These are phyloP conservation scores for Philotrypesis tridentata DNA, from an alignment of 1,140 invertebrate genomes.

Conservation along the genomic window DNA sequence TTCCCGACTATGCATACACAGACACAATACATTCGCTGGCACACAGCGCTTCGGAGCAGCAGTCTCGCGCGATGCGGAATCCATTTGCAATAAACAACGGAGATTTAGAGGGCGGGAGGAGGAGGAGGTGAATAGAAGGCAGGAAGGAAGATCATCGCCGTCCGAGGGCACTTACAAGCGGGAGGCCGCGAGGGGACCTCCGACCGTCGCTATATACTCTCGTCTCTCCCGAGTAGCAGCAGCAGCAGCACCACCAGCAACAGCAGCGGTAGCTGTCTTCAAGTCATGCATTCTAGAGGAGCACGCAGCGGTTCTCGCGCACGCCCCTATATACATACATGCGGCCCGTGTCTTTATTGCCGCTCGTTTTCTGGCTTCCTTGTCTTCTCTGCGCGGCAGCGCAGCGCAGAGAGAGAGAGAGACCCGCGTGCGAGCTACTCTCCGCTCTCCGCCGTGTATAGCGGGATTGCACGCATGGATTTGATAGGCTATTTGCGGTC, in stretches of 20 bases:
- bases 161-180: constrained; percentile 65
- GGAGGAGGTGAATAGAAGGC: neutral
- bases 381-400: constrained; percentile 22
- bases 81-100: constrained; percentile 75
- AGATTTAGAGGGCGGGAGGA: constrained; percentile 60
- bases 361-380: constrained; percentile 30
- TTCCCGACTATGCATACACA: constrained; percentile 20
- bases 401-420: too few relatives aligned
- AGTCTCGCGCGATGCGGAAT: constrained; percentile 69
- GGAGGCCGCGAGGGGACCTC: constrained; percentile 63
- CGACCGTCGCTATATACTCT: constrained; percentile 50
- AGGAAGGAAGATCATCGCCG: constrained; percentile 56
- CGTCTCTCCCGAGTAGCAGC: neutral
- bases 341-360: constrained; percentile 4
- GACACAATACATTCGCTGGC: neutral
- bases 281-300: constrained; percentile 73
- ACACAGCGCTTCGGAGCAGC: neutral
- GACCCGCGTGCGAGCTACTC: too few relatives aligned
- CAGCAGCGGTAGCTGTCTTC: constrained; percentile 57
- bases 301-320: constrained; percentile 61
- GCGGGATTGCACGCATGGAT: neutral
- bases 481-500: neutral
- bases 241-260: too few relatives aligned
- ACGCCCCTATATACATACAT: neutral
- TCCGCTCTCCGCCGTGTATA: neutral